Evolutionary conservation across 2,113 vertebrate genomes (phyloP).

Genomic region (Bubo blakistoni): DNA sequence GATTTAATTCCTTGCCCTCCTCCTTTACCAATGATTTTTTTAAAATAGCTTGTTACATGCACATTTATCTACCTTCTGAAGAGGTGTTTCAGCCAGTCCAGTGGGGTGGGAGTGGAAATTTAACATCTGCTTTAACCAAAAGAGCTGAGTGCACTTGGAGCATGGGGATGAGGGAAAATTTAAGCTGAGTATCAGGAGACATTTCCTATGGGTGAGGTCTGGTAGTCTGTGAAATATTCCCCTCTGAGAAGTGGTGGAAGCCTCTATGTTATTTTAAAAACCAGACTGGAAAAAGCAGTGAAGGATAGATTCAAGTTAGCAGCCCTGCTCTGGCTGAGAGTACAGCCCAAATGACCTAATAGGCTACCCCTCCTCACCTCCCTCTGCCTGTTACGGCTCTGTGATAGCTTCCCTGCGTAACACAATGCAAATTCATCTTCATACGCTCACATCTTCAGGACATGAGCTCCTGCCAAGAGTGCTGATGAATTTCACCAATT

Average conservation of each 20-base stretch:
- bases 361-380: not conserved
- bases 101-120: not conserved
- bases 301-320: not conserved
- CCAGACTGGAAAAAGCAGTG: not conserved
- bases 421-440: not conserved
- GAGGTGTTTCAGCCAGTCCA: not conserved
- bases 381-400: not conserved
- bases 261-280: not conserved
- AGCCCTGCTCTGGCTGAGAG: not conserved
- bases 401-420: not conserved
- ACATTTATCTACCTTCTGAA: not conserved
- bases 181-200: not conserved
- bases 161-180: not conserved
- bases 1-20: not conserved
- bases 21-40: not conserved
- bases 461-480: not conserved
- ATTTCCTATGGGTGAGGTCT: not conserved
- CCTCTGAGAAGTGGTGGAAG: not conserved
- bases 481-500: not conserved
- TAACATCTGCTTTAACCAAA: not conserved
- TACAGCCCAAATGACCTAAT: not conserved
- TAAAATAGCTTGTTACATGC: not conserved
- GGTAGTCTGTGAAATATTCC: not conserved
- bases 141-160: not conserved
- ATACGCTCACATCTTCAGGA: not conserved